Conservation (phyloP, 2,113 vertebrate genomes). For the Burhinus bistriatus region DNA sequence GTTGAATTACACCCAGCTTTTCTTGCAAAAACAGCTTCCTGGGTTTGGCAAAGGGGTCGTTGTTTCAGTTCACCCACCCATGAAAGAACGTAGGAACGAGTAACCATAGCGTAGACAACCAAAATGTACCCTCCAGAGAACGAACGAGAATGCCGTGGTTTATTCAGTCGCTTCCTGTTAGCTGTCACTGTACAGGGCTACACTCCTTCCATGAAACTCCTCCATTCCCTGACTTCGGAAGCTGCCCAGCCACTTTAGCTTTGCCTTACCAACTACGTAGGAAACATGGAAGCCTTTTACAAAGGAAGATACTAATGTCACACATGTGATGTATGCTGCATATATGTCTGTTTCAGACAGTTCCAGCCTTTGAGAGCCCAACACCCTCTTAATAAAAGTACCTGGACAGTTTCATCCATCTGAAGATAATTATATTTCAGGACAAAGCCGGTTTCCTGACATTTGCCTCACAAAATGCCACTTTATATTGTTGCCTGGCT, state of each 20-base stretch:
- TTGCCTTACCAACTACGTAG: neutral
- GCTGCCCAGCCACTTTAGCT: neutral
- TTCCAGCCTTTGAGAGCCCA: neutral
- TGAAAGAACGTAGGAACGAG: neutral
- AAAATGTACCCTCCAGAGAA: neutral
- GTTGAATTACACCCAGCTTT: neutral
- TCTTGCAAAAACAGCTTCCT: neutral
- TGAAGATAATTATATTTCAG: neutral
- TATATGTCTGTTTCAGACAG: neutral
- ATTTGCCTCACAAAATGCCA: neutral
- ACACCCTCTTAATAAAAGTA: neutral
- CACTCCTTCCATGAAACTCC: neutral
- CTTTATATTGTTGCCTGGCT: neutral
- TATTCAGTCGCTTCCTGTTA: fast-evolving
- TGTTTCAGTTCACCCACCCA: neutral
- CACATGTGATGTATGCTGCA: neutral
- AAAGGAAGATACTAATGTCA: neutral
- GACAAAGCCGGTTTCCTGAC: neutral
- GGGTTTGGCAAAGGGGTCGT: neutral
- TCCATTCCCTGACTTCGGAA: neutral
- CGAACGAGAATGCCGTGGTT: fast-evolving
- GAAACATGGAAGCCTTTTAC: neutral
- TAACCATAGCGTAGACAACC: fast-evolving
- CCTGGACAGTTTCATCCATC: neutral
- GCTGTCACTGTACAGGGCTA: neutral